phyloP scores from a whole-genome alignment of 2,113 vertebrate species.

The Opisthocomus hoazin region DNA sequence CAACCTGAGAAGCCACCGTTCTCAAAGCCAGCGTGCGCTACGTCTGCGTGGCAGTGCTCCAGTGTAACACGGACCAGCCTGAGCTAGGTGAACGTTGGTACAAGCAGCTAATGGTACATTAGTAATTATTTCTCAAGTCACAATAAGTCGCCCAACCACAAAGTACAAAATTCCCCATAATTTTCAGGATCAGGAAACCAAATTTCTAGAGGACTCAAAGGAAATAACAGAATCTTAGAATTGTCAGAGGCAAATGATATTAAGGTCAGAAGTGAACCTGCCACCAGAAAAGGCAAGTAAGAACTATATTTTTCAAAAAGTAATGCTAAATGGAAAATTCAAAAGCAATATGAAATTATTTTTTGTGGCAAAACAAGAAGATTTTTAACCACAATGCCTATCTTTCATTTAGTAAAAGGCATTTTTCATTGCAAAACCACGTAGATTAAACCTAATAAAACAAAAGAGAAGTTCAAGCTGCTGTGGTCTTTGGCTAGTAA shows the following conservation, averaged over 20 bases:
- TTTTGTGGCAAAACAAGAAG: neutral
- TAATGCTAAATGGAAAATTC: neutral
- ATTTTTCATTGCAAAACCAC: neutral
- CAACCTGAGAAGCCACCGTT: neutral
- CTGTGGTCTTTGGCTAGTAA: neutral
- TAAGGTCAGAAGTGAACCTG: neutral
- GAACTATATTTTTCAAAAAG: neutral
- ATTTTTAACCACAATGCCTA: neutral
- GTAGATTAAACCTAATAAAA: neutral
- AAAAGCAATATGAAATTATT: neutral
- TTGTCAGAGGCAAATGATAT: neutral
- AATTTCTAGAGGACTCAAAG: neutral
- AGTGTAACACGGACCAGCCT: neutral
- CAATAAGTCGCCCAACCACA: neutral
- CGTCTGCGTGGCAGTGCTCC: neutral
- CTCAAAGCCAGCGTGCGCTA: neutral
- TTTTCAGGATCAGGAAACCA: neutral
- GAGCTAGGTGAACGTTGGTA: neutral
- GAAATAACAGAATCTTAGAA: neutral
- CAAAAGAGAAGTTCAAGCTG: neutral
- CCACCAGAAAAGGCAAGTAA: accelerated
- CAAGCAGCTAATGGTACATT: neutral
- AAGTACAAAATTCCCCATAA: neutral
- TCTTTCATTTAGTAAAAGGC: neutral
- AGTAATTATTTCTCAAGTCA: neutral